Evolutionary conservation across 92 coral and sea anemone species (phyloP).

Genomic region (Bergia sp.): DNA sequence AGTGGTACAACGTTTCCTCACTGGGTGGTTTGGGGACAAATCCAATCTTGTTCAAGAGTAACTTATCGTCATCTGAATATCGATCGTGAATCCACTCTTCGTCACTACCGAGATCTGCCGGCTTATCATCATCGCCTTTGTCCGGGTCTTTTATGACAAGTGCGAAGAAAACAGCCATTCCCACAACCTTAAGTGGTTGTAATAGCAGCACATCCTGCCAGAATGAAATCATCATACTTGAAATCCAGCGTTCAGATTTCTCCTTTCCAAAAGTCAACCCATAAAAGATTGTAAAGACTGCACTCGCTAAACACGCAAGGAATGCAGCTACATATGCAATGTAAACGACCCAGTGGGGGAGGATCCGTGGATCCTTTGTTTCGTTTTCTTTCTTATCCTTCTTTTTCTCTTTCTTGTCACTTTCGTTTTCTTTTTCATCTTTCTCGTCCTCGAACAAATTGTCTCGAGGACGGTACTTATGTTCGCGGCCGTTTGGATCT

Average conservation of each 20-base stretch:
- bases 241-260: slow-evolving; percentile 87
- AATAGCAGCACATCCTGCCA: slow-evolving; percentile 88
- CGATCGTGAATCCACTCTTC: slow-evolving; percentile 72
- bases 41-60: slow-evolving; percentile 18
- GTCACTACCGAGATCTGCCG: slow-evolving; percentile 57
- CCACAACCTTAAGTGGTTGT: slow-evolving; percentile 86
- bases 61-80: slow-evolving; percentile 21
- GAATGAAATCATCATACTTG: slow-evolving; percentile 85
- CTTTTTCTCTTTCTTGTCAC: slow-evolving; percentile 28
- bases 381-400: slow-evolving; percentile 53
- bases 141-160: slow-evolving; percentile 87
- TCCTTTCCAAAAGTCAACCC: slow-evolving; percentile 76
- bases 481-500: slow-evolving; percentile 13
- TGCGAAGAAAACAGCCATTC: slow-evolving; percentile 79
- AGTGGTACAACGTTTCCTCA: slow-evolving; percentile 67
- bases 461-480: slow-evolving; percentile 20
- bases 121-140: slow-evolving; percentile 60
- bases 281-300: slow-evolving; percentile 75
- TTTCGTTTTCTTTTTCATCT: slow-evolving; percentile 2
- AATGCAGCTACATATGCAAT: slow-evolving; percentile 75
- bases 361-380: slow-evolving; percentile 59
- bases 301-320: slow-evolving; percentile 66
- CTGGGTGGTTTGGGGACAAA: slow-evolving; percentile 73
- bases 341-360: slow-evolving; percentile 78
- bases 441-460: slow-evolving; percentile 23